Evolutionary conservation across 2,113 vertebrate genomes (phyloP), one percentile per base, ranked within the genome.

Genomic region (Amphilophus citrinellus): DNA sequence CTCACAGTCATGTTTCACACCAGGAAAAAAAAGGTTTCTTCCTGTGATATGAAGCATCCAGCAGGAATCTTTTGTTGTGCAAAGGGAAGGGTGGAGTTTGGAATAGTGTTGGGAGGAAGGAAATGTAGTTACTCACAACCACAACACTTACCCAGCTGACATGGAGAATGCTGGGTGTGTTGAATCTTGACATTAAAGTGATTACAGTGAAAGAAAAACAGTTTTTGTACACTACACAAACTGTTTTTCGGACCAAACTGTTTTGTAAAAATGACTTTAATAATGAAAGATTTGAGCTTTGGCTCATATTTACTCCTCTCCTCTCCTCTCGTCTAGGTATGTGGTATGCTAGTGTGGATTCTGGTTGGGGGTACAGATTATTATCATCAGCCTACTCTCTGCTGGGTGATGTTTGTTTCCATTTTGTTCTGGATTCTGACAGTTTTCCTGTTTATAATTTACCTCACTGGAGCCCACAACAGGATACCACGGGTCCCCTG

Each of bases 321-420:
- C 44, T 81, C 47, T 60, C 37, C 18, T 86, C 71, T 81, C 76
- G 84, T 17, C 95, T 32, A 99, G 98, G 89, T 98, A 0, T 90
- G 96, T 83, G 98, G 98, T 2, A 94, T 99, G 81, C 93, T 99
- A 89, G 97, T 99, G n/a, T 99, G 98, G 98, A 97, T 97, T 5
- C 94, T 99, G 60, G 94, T 99, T 0, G 97, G 97, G 3, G 97
- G 98, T 35, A 98, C 98, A 0, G 97, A 99, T 39, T 98, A 98
- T 89, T 97, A 97, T 61, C 94, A 93, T 0, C 95, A 97, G 57
- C 93, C 97, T 71, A 96, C 96, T 1, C 96, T 99, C 0, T 97
- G 96, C 93, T 99, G 97, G 96, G 97, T 98, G 87, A 98, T 99
- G 97, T 98, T 98, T 88, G 96, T 98, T 39, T 95, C 97, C 68